Evolutionary conservation across 2,113 vertebrate species (phyloP).

Genomic region (Oncorhynchus kisutch): DNA sequence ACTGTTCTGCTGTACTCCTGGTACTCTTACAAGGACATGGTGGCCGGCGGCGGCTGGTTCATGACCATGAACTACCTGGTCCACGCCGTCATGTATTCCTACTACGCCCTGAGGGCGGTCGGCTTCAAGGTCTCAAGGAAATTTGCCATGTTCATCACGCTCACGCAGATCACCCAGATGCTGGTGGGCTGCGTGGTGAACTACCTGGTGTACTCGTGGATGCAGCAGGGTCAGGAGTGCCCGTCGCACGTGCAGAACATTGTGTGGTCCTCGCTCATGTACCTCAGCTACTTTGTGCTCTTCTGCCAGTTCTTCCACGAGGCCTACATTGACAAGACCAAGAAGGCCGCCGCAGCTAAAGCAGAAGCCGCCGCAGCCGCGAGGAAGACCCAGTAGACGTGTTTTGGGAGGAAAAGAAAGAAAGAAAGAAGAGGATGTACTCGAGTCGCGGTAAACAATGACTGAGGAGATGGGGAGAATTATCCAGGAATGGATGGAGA

Average conservation of each 20-base stretch:
- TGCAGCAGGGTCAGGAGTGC: conserved; percentile 95
- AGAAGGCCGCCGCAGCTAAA: conserved; percentile 64
- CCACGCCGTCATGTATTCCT: conserved; percentile 98
- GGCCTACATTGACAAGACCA: conserved; percentile 87
- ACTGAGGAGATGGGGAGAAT: conserved; percentile 7
- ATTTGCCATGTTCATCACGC: conserved; percentile 98
- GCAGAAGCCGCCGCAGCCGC: conserved; percentile 56
- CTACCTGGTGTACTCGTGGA: conserved; percentile 97
- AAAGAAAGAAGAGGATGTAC: background rate
- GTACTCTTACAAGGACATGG: conserved; percentile 99
- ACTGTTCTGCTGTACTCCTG: conserved; percentile 98
- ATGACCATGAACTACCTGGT: conserved; percentile 99
- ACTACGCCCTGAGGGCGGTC: conserved; percentile 92
- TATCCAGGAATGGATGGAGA: background rate
- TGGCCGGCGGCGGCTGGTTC: conserved; percentile 97
- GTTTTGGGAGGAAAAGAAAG: conserved; percentile 50
- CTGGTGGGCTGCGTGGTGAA: conserved; percentile 94
- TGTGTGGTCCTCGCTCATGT: conserved; percentile 99
- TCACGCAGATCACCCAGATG: conserved; percentile 99
- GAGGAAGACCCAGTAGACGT: conserved; percentile 63
- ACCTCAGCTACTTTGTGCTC: conserved; percentile 99
- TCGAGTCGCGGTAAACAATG: conserved; percentile 74
- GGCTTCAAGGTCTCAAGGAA: conserved; percentile 95
- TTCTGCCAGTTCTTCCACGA: conserved; percentile 98
- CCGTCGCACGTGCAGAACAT: conserved; percentile 96